These are phyloP conservation scores for Rhodeus uyekii DNA, from an alignment of 2,797 vertebrate species.

Conservation along the genomic window DNA sequence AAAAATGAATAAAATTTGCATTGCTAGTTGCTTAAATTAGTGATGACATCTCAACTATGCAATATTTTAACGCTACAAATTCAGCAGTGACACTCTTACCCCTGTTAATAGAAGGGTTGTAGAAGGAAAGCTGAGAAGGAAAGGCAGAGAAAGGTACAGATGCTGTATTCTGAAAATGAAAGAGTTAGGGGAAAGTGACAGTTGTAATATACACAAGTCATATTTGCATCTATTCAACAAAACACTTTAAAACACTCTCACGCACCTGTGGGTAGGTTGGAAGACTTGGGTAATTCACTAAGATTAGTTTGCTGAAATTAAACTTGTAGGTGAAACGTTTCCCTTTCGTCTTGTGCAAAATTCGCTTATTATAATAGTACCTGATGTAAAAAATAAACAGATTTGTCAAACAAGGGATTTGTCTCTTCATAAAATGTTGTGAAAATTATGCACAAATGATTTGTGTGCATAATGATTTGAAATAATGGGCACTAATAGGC, in stretches of 20 bases:
- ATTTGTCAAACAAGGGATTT: slow-evolving; percentile 13
- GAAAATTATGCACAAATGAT: neutral
- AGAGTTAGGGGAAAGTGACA: neutral
- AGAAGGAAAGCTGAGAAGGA: slow-evolving; percentile 42
- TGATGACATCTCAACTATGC: neutral
- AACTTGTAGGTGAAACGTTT: slow-evolving; percentile 84
- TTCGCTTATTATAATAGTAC: slow-evolving; percentile 84
- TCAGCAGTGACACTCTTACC: slow-evolving; percentile 21
- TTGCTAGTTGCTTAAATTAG: neutral
- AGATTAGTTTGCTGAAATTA: slow-evolving; percentile 82
- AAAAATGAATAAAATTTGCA: neutral
- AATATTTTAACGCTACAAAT: neutral
- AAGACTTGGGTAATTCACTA: slow-evolving; percentile 74
- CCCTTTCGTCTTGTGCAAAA: slow-evolving; percentile 83
- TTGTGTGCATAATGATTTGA: slow-evolving; percentile 22
- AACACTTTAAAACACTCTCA: neutral
- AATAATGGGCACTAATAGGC: neutral
- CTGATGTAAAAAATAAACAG: slow-evolving; percentile 61
- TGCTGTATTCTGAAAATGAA: slow-evolving; percentile 50
- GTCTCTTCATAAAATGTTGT: slow-evolving; percentile 12
- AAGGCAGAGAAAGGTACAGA: slow-evolving; percentile 60
- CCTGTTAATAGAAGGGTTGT: slow-evolving; percentile 24
- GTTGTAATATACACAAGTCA: neutral
- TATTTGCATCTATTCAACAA: neutral
- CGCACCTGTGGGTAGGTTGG: slow-evolving; percentile 66